phyloP scores from a whole-genome alignment of 92 coral and sea anemone species.

The Porites rus region DNA sequence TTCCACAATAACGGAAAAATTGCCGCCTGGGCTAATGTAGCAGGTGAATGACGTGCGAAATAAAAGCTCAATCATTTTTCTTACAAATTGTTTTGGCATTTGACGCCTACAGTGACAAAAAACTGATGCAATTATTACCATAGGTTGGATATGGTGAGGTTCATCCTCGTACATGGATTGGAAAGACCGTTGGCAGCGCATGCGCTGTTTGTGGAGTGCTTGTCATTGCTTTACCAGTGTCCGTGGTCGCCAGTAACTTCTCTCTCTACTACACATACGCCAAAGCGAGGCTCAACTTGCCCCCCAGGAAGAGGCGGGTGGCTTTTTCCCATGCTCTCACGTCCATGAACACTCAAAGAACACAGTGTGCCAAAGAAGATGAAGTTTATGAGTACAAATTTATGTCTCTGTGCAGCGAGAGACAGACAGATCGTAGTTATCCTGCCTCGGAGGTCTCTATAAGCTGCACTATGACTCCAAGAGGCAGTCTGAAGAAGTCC shows the following conservation, averaged over 20 bases:
- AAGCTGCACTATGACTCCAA: slow-evolving; percentile 53
- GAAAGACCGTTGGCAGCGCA: slow-evolving; percentile 94
- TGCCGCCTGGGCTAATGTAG: too few relatives aligned
- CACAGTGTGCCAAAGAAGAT: slow-evolving; percentile 49
- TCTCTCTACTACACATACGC: slow-evolving; percentile 96
- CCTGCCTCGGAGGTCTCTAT: slow-evolving; percentile 73
- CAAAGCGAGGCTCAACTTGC: slow-evolving; percentile 97
- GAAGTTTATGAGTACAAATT: slow-evolving; percentile 53
- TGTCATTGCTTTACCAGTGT: slow-evolving; percentile 97
- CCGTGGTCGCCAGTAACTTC: slow-evolving; percentile 97
- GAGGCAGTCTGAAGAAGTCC: slow-evolving; percentile 58
- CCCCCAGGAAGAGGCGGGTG: slow-evolving; percentile 85
- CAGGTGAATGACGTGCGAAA: too few relatives aligned
- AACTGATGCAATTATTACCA: background rate
- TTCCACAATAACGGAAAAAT: too few relatives aligned
- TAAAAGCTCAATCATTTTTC: too few relatives aligned
- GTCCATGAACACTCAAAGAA: slow-evolving; percentile 83
- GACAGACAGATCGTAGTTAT: slow-evolving; percentile 76
- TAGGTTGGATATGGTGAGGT: slow-evolving; percentile 99
- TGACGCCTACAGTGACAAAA: too few relatives aligned
- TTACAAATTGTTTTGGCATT: too few relatives aligned
- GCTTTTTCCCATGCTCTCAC: slow-evolving; percentile 95
- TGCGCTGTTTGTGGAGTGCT: slow-evolving; percentile 99
- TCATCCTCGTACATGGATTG: slow-evolving; percentile 95
- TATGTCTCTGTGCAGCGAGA: slow-evolving; percentile 78